A percentile compares a stretch with the other conserved stretches of the same genome.
phyloP scores from a whole-genome alignment of 2,797 vertebrate species.

The Hephaestus fuliginosus region DNA sequence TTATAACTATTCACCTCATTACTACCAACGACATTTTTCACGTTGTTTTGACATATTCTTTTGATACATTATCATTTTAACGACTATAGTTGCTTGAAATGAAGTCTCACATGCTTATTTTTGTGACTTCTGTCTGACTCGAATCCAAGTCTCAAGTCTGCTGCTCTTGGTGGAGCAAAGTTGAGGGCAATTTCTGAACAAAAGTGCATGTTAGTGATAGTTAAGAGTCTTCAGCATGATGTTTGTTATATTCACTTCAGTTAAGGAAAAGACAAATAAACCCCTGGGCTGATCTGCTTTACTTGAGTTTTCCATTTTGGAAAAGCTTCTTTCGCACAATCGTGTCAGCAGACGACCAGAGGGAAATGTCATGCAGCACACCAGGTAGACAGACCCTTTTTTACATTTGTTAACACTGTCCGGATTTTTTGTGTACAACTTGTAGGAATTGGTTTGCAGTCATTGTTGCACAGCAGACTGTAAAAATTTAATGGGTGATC shows the following conservation, averaged over 20 bases:
- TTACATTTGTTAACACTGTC: background rate
- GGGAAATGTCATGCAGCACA: background rate
- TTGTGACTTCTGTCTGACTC: background rate
- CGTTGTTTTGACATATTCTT: background rate
- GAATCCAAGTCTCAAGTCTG: background rate
- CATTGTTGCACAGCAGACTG: background rate
- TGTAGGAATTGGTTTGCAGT: background rate
- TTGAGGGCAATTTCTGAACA: background rate
- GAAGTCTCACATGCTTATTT: background rate
- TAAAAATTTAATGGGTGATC: slow-evolving; percentile 10
- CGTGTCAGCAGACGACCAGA: background rate
- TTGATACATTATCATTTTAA: background rate
- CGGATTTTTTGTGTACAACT: background rate
- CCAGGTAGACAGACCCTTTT: background rate
- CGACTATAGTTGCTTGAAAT: background rate
- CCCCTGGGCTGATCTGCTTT: background rate
- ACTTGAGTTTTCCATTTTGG: background rate
- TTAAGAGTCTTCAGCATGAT: background rate
- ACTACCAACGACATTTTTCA: background rate
- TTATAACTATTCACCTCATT: no score
- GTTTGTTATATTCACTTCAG: background rate
- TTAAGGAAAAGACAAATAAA: background rate
- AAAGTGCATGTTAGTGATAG: background rate
- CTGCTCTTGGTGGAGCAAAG: background rate
- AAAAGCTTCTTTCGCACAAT: background rate